Evolutionary conservation across 2,113 vertebrate genomes (phyloP).

Genomic region (Anguilla japonica): DNA sequence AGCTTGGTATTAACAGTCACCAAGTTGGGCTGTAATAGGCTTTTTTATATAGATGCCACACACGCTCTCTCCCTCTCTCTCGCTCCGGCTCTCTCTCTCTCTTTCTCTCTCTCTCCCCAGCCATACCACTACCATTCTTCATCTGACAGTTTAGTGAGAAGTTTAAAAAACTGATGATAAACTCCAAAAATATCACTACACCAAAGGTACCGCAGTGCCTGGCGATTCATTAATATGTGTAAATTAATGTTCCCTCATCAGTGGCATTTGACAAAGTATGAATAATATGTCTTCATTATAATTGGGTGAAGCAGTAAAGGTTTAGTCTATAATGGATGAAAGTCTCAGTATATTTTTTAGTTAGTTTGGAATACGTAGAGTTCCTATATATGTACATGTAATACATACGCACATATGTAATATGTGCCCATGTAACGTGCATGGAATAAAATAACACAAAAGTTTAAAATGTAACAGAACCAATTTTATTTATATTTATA

Average conservation of each 20-base stretch:
- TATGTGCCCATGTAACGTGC: too few relatives aligned
- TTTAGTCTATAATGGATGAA: too few relatives aligned
- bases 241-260: neutral
- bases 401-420: too few relatives aligned
- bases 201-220: neutral
- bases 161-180: neutral
- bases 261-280: neutral
- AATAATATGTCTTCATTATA: too few relatives aligned
- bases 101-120: neutral
- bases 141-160: neutral
- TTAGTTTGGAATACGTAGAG: too few relatives aligned
- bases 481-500: too few relatives aligned
- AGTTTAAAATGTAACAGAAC: too few relatives aligned
- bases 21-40: conserved; percentile 14
- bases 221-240: neutral
- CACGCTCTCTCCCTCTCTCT: neutral
- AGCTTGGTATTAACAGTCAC: conserved; percentile 10
- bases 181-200: neutral
- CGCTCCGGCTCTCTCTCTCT: neutral
- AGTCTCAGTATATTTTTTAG: too few relatives aligned
- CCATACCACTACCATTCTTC: neutral
- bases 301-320: too few relatives aligned
- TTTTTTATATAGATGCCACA: neutral
- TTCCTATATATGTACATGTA: too few relatives aligned
- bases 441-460: too few relatives aligned